Base-by-base conservation (phyloP, 1,140 invertebrate genomes). In the Trichonephila inaurata region DNA sequence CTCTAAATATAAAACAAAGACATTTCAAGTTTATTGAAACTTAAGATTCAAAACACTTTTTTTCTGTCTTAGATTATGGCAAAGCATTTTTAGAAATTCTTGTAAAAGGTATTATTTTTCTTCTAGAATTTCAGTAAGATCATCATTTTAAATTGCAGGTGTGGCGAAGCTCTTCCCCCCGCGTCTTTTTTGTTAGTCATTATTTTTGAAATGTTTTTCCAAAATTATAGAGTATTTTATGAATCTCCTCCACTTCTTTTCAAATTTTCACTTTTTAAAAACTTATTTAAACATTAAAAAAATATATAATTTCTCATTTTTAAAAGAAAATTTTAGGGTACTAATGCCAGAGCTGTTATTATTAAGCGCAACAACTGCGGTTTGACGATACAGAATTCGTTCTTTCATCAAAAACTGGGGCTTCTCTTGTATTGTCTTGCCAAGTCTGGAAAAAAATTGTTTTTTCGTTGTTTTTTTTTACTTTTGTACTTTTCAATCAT, bases 341-440 rank as follows among this genome's bases (percentile, higher is more conserved):
- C 72, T 40, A 77, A 77, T 77, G 72, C 72, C 28, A 33, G 72
- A 33, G 18, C 72, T 77, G 72, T 19, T 77, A 77, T 77, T 77
- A 77, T 28, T 40, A 77, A 77, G 28, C 40, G 33, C 72, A 77
- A 77, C 62, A 77, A 18, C 14, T 69, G n/a, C 7, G 24, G 24
- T 14, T 69, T n/a, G 66, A 69, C 10, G 24, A 69, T 28, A 12
- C n/a, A 24, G n/a, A n/a, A 24, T 69, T 66, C 21, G 64, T 66
- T 69, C 66, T 24, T 69, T 69, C 10, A 8, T 24, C 7, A 24
- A 69, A 69, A 69, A 28, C 8, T 8, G n/a, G 2, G 66, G 24
- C 66, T 69, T 69, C n/a, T 7, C 14, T 24, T n/a, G n/a, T 4
- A 69, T 69, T 69, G 66, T 69, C n/a, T n/a, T 24, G 24, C 24